Conservation (phyloP, 2,113 vertebrate genomes). For the Bambusicola thoracicus region DNA sequence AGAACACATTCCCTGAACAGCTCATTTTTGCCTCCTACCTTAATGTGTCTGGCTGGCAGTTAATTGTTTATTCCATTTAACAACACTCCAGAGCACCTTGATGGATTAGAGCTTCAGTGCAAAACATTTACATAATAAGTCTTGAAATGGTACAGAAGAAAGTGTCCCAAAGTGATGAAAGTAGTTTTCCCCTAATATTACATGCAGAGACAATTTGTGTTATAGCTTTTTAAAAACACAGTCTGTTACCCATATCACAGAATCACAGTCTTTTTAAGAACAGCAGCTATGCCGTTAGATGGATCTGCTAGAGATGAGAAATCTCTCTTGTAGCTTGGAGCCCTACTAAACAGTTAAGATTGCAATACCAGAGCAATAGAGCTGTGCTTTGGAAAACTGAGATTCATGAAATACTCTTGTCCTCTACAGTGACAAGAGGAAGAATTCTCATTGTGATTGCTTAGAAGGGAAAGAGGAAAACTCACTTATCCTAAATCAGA, state of each 20-base stretch:
- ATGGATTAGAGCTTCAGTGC: background rate
- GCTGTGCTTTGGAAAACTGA: background rate
- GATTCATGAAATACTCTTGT: background rate
- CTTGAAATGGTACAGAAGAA: background rate
- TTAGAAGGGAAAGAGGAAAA: background rate
- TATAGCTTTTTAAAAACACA: background rate
- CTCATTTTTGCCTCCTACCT: background rate
- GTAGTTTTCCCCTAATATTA: background rate
- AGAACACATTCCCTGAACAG: background rate
- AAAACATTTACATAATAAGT: conserved; percentile 29
- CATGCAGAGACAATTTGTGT: background rate
- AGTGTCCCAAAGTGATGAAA: background rate
- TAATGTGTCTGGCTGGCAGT: background rate
- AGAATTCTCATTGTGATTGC: background rate
- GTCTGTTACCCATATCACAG: background rate
- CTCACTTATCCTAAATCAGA: background rate
- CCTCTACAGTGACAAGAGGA: rapidly evolving
- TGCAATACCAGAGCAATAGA: background rate
- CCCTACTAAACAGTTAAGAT: background rate
- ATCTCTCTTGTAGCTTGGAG: background rate
- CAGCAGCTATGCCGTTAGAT: background rate
- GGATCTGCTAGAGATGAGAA: background rate
- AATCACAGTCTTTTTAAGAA: background rate
- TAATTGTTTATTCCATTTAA: conserved; percentile 26
- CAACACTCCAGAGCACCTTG: background rate